Evolutionary conservation across 2,797 vertebrate species (phyloP).

Genomic region (Silurus lanzhouensis): DNA sequence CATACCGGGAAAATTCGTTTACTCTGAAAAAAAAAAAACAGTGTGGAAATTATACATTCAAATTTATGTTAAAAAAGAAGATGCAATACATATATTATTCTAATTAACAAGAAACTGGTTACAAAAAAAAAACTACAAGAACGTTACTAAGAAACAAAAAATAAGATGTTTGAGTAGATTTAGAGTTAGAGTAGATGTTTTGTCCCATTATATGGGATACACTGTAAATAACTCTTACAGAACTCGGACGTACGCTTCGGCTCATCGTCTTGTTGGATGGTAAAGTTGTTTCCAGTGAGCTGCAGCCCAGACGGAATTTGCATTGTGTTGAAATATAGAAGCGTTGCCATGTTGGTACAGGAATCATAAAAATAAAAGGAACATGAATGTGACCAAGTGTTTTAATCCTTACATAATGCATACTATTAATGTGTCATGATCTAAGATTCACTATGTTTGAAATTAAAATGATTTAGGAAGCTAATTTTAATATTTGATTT

Average conservation of each 20-base stretch:
- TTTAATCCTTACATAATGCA: neutral
- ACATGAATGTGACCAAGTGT: neutral
- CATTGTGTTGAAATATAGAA: too few species aligned
- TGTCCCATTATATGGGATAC: too few species aligned
- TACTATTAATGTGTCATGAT: neutral
- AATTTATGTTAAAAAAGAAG: neutral
- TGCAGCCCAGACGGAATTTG: too few species aligned
- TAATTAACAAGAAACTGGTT: neutral
- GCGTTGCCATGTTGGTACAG: too few species aligned
- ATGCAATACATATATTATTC: neutral
- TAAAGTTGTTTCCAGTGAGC: too few species aligned
- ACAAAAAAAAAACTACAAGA: neutral
- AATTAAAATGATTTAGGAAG: neutral
- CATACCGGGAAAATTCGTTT: neutral
- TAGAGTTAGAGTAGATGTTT: too few species aligned
- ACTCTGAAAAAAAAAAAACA: neutral
- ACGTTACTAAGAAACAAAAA: neutral
- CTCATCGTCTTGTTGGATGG: too few species aligned
- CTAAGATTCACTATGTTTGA: neutral
- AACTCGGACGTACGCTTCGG: too few species aligned
- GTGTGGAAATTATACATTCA: neutral
- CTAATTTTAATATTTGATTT: neutral
- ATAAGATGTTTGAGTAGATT: too few species aligned
- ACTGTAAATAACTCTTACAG: too few species aligned
- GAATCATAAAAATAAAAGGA: too few species aligned